These are phyloP conservation scores for Leptodirus hochenwartii DNA, from an alignment of 2,888 invertebrate genomes.

Conservation along the genomic window DNA sequence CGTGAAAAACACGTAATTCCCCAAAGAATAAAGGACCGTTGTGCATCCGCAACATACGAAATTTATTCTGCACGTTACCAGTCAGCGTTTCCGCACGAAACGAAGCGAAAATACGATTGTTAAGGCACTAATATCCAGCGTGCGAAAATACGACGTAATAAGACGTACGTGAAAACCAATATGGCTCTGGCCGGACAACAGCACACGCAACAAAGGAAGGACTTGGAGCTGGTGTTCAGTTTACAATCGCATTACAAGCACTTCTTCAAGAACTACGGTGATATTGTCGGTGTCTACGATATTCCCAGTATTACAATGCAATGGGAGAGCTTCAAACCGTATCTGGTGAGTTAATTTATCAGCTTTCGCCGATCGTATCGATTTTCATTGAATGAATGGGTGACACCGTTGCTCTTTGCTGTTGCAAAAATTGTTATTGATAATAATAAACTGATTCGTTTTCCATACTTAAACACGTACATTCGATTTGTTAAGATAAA, in stretches of 20 bases:
- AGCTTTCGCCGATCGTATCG: background rate
- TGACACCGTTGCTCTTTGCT: conserved; percentile 2
- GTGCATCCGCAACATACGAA: too few relatives aligned
- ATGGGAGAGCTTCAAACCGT: conserved; percentile 28
- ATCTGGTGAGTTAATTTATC: conserved; percentile 23
- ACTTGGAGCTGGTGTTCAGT: conserved; percentile 26
- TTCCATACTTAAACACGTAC: background rate
- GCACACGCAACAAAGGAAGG: too few relatives aligned
- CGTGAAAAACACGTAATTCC: too few relatives aligned
- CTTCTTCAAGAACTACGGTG: conserved; percentile 22
- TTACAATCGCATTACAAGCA: conserved; percentile 26
- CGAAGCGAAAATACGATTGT: too few relatives aligned
- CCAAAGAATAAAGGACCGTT: too few relatives aligned
- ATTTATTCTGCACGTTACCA: too few relatives aligned
- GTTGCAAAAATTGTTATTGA: conserved; percentile 6
- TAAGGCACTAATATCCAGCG: too few relatives aligned
- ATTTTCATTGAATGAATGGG: background rate
- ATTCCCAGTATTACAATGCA: conserved; percentile 25
- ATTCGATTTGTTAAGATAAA: too few relatives aligned
- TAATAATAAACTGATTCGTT: background rate
- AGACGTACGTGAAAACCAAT: too few relatives aligned
- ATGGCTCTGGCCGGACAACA: too few relatives aligned
- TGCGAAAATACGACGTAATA: too few relatives aligned
- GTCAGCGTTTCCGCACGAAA: too few relatives aligned
- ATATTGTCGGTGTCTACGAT: conserved; percentile 27